Evolutionary conservation across 2,888 invertebrate species (phyloP).

Genomic region (Autographa gamma): DNA sequence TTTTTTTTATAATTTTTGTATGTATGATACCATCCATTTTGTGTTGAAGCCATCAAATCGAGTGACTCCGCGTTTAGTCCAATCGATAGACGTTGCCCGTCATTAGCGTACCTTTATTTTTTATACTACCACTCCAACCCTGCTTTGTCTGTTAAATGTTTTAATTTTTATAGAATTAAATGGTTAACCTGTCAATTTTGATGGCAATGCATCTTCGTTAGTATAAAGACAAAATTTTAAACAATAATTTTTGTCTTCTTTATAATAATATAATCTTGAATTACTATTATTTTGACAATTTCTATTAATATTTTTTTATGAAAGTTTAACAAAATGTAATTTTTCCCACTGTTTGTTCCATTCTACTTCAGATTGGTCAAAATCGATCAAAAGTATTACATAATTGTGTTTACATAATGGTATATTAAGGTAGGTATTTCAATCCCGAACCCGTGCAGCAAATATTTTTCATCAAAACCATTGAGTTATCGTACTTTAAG

Average conservation of each 20-base stretch:
- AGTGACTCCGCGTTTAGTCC: slow-evolving; percentile 77
- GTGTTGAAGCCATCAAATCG: slow-evolving; percentile 76
- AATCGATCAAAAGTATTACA: neutral
- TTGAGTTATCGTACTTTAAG: slow-evolving; percentile 5
- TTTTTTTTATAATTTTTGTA: slow-evolving; percentile 31
- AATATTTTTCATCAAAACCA: neutral
- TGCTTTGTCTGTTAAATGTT: slow-evolving; percentile 36
- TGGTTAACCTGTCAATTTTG: neutral
- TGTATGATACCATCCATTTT: slow-evolving; percentile 64
- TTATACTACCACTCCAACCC: slow-evolving; percentile 35
- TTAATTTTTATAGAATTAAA: slow-evolving; percentile 34
- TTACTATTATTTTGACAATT: too few relatives aligned
- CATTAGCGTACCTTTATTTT: slow-evolving; percentile 66
- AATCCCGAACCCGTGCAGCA: neutral
- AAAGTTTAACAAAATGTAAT: too few relatives aligned
- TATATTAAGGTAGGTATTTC: neutral
- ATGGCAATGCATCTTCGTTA: neutral
- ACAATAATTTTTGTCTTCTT: too few relatives aligned
- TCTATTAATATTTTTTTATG: too few relatives aligned
- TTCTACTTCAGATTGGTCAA: neutral
- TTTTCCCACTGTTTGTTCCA: too few relatives aligned
- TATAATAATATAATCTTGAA: too few relatives aligned
- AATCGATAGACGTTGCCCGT: slow-evolving; percentile 70
- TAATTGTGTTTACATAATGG: neutral
- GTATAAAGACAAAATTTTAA: too few relatives aligned